Evolutionary conservation across 2,797 vertebrate species (phyloP), one percentile per base, ranked within the genome.

Genomic region (Cichlasoma orientale): DNA sequence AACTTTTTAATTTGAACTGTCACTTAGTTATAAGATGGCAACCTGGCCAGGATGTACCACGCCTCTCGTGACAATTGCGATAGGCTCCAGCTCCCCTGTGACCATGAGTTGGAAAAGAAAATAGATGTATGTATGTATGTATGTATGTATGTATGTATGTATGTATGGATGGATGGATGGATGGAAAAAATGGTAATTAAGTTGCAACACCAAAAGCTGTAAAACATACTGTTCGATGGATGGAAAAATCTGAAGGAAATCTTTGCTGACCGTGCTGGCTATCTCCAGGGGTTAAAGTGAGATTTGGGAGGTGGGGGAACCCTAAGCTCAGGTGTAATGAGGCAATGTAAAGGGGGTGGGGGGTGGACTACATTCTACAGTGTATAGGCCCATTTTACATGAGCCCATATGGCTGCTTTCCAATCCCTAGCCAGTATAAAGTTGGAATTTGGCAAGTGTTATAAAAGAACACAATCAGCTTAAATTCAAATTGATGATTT

Each of bases 391-490:
- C 8, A 0, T 44, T 36, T 63, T 41, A 25, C 59, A 41, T 9
- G 4, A 63, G 41, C 59, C 59, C 25, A 25, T 18, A 63, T 63
- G 36, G 59, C 14, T 18, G 59, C 36, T 61, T 41, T 61, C 58
- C 36, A 61, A 41, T 36, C 21, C 58, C 2, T 25, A 0, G 59
- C 0, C 1, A 27, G 36, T 0, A 44, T 63, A 44, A 11, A 63
- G 38, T 3, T 54, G 52, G 21, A 54, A 12, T 54, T 21, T 53
- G n/a, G 10, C 2, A 10, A 21, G 52, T 53, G 52, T 44, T 27
- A 0, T 18, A 44, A 63, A 44, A 1, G 59, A 63, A 11, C 4
- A 41, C 4, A 23, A 63, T 63, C 36, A 41, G 58, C 21, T 41
- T 63, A 41, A 0, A 63, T 63, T 3, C 9, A 63, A 63, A 23